Base-by-base conservation (phyloP, 2,888 invertebrate species). In the Itoplectis maculator region DNA sequence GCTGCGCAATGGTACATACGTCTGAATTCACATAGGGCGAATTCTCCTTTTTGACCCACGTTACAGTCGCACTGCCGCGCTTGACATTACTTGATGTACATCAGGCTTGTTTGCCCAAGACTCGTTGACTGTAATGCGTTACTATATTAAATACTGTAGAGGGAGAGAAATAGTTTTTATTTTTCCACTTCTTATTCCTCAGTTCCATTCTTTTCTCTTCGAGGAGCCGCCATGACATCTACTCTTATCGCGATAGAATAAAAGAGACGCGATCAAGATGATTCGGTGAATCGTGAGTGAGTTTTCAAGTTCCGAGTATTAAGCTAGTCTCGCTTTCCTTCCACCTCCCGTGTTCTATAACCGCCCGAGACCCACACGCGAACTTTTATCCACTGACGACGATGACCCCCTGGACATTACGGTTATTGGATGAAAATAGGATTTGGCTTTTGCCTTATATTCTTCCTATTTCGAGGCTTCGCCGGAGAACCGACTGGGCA, bases 361-460 rank as follows among this genome's bases (percentile, higher is more conserved):
- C 72, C 40, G 35, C 45, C 59, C 42, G 4, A 37, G 20, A 47
- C 59, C 18, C 59, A 20, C 72, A 15, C 40, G 18, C 59, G 4
- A n/a, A 70, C 42, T 45, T 49, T 61, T 29, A 20, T 40, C 51
- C 77, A 35, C 49, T 68, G 79, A 73, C 75, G 61, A 68, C 54
- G 49, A 76, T 79, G 68, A 82, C 75, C 56, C 65, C 72, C 61
- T 29, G 51, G 61, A 66, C 72, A 66, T 75, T 79, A 75, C 66
- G 70, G 72, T 79, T 82, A 79, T 76, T 66, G 68, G 82, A 76
- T 72, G 69, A 79, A 76, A 81, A 82, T 76, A 79, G 76, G 79
- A 72, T 72, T 82, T 74, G 29, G 69, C 45, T 40, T n/a, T 51
- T 35, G 35, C 37, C 66, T 74, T 74, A 61, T 79, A 49, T 78